Evolutionary conservation across 2,113 vertebrate species (phyloP).

Genomic region (Anhinga anhinga): DNA sequence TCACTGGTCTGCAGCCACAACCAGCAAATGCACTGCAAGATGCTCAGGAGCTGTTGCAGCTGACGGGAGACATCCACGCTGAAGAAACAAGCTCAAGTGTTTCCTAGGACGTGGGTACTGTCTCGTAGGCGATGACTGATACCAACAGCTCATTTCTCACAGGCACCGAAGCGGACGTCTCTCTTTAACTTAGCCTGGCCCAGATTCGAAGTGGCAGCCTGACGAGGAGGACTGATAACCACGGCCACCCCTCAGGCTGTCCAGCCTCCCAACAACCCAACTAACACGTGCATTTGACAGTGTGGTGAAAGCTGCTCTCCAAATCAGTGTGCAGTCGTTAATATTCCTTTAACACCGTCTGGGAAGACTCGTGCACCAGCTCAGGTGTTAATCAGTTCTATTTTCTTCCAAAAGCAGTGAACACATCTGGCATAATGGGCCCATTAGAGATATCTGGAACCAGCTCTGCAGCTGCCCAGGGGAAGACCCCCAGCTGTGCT

Average conservation of each 20-base stretch:
- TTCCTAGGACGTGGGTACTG: not conserved
- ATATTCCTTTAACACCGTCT: conserved; percentile 56
- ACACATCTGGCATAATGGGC: conserved; percentile 59
- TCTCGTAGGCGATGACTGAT: not conserved
- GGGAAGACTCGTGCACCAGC: conserved; percentile 36
- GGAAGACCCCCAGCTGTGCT: conserved; percentile 12
- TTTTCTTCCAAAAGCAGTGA: conserved; percentile 68
- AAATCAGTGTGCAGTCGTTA: conserved; percentile 35
- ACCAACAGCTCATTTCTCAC: not conserved
- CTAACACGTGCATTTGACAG: conserved; percentile 17
- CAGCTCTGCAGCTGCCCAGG: conserved; percentile 22
- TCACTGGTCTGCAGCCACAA: not conserved
- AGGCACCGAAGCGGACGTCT: not conserved
- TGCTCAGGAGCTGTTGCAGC: not conserved
- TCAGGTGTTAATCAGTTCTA: conserved; percentile 74
- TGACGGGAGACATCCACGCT: not conserved
- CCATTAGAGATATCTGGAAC: conserved; percentile 48
- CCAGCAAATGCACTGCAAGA: not conserved
- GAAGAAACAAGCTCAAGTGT: not conserved
- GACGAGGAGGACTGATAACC: not conserved
- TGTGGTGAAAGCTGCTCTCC: conserved; percentile 38
- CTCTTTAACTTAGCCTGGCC: not conserved
- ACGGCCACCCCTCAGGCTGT: not conserved
- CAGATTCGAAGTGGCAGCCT: conserved; percentile 33
- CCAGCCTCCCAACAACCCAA: not conserved